A percentile compares a stretch with the other conserved stretches of the same genome.
These are phyloP conservation scores for Candidula unifasciata DNA, from an alignment of 2,888 invertebrate genomes.

Conservation along the genomic window DNA sequence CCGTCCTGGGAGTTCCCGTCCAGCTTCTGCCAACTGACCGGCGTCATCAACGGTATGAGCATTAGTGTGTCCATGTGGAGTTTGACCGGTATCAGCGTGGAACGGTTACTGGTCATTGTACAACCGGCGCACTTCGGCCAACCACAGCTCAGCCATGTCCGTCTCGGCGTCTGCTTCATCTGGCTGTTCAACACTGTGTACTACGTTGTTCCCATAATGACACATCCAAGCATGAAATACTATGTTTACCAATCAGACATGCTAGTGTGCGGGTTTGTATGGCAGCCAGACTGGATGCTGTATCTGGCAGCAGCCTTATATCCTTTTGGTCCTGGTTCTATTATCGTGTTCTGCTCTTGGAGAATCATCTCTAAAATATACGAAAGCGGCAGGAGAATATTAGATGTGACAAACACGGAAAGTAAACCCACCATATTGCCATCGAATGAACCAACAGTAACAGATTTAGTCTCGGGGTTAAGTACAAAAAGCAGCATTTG, in stretches of 20 bases:
- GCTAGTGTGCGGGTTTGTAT: conserved; percentile 29
- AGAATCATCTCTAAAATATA: neutral
- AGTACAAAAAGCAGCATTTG: too few species aligned
- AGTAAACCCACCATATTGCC: neutral
- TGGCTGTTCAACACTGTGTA: conserved; percentile 24
- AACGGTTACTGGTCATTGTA: conserved; percentile 25
- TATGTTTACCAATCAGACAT: conserved; percentile 24
- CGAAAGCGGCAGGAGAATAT: neutral
- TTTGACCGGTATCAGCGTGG: conserved; percentile 37
- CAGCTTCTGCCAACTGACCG: conserved; percentile 31
- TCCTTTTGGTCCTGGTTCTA: conserved; percentile 19
- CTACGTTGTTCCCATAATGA: conserved; percentile 11
- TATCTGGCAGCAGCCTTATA: conserved; percentile 14
- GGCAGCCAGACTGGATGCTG: conserved; percentile 17
- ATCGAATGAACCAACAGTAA: neutral
- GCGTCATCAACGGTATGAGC: conserved; percentile 40
- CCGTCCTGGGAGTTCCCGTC: conserved; percentile 15
- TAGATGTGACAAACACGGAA: neutral
- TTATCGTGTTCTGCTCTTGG: conserved; percentile 20
- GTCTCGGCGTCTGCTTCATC: conserved; percentile 21
- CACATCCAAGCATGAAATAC: neutral
- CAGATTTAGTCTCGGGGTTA: neutral
- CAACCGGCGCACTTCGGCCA: neutral
- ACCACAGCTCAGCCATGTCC: neutral
- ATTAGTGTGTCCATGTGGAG: conserved; percentile 43